Evolutionary conservation across 2,797 vertebrate genomes (phyloP).

Genomic region (Xiphorhynchus erythropygius): DNA sequence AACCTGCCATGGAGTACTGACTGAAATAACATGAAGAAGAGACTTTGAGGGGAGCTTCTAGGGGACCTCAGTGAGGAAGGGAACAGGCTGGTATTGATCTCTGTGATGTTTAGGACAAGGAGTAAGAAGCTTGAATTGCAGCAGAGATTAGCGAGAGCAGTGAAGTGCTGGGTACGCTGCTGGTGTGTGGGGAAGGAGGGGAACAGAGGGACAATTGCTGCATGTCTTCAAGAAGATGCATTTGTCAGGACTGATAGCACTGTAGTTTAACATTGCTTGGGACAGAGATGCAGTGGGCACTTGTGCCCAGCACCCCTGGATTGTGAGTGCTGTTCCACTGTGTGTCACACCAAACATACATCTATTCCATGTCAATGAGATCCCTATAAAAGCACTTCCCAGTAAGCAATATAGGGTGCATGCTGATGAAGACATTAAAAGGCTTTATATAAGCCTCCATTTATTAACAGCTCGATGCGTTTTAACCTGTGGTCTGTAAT

Average conservation of each 20-base stretch:
- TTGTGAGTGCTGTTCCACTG: not conserved
- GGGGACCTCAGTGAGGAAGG: not conserved
- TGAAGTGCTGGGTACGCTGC: accelerated
- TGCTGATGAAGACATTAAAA: not conserved
- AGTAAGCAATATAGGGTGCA: not conserved
- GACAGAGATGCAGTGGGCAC: not conserved
- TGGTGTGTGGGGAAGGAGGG: not conserved
- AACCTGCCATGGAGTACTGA: not conserved
- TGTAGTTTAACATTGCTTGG: not conserved
- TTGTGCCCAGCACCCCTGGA: not conserved
- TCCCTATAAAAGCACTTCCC: not conserved
- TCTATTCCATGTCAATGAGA: not conserved
- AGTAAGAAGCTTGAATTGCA: not conserved
- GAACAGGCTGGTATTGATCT: not conserved
- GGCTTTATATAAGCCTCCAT: not conserved
- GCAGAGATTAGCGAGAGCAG: not conserved
- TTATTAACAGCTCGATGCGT: not conserved
- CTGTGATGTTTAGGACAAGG: not conserved
- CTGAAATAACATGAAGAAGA: not conserved
- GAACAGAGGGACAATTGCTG: not conserved
- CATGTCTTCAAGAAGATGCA: not conserved
- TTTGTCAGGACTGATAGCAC: not conserved
- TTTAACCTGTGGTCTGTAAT: conserved; percentile 11
- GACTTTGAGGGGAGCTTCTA: not conserved
- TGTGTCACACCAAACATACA: not conserved